phyloP scores from a whole-genome alignment of 2,888 invertebrate species.

The Dysmachus trigonus region DNA sequence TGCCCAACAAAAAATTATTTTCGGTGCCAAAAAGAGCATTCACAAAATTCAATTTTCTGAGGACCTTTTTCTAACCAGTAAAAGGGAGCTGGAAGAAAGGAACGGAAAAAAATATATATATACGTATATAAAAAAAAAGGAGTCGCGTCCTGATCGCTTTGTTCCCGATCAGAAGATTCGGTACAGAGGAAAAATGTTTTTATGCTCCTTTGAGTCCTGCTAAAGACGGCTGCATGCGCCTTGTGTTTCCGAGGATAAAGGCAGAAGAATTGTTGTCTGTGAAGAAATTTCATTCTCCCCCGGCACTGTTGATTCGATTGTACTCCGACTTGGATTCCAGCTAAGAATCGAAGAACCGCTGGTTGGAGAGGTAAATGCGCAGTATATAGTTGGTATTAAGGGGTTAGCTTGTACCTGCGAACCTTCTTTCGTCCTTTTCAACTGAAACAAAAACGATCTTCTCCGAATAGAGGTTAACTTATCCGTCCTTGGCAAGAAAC shows the following conservation, averaged over 20 bases:
- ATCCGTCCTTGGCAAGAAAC: not conserved
- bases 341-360: not conserved
- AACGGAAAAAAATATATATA: not conserved
- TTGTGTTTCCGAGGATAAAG: conserved; percentile 21
- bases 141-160: conserved; percentile 22
- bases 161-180: not conserved
- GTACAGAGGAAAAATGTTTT: conserved; percentile 3
- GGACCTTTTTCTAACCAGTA: conserved; percentile 11
- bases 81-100: not conserved
- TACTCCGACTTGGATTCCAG: not conserved
- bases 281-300: conserved; percentile 32
- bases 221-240: conserved; percentile 27
- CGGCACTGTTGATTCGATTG: not conserved
- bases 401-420: conserved; percentile 32
- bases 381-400: not conserved
- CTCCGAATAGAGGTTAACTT: not conserved
- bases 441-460: conserved; percentile 8
- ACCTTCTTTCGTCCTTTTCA: conserved; percentile 2
- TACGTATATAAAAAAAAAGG: too few species aligned
- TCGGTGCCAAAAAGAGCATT: conserved; percentile 40
- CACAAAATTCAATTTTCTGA: conserved; percentile 40
- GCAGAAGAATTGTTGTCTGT: not conserved
- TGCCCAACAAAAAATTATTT: not conserved
- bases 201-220: conserved; percentile 4
- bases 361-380: not conserved